Conservation (phyloP, 2,113 vertebrate genomes). For the Notarius quadriscutis region DNA sequence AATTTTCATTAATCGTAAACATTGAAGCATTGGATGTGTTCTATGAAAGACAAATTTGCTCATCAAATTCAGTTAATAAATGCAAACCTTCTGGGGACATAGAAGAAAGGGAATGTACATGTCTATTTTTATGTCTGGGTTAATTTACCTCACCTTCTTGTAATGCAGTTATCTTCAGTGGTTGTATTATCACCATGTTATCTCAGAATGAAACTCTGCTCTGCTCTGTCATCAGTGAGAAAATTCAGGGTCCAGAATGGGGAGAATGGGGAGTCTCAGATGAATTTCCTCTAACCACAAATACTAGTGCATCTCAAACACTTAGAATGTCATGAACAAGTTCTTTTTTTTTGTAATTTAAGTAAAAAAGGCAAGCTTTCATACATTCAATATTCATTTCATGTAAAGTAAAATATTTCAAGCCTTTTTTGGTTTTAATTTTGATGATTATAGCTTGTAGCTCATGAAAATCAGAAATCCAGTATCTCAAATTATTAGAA, state of each 20-base stretch:
- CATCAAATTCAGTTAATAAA: conserved; percentile 25
- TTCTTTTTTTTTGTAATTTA: too few relatives aligned
- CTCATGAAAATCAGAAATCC: too few relatives aligned
- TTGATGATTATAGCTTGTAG: too few relatives aligned
- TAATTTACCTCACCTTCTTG: conserved; percentile 63
- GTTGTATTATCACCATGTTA: conserved; percentile 65
- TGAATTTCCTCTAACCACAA: conserved; percentile 57
- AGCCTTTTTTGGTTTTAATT: too few relatives aligned
- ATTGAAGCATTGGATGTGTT: not conserved
- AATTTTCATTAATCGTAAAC: not conserved
- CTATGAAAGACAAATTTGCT: not conserved
- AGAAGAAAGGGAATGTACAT: conserved; percentile 3
- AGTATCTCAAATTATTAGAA: too few relatives aligned
- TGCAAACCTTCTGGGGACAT: conserved; percentile 14
- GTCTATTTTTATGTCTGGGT: conserved; percentile 62
- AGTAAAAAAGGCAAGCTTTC: too few relatives aligned
- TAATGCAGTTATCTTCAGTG: conserved; percentile 60
- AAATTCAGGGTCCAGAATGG: conserved; percentile 57
- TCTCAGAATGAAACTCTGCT: conserved; percentile 60
- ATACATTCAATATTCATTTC: too few relatives aligned
- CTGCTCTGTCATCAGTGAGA: conserved; percentile 62
- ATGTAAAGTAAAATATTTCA: too few relatives aligned
- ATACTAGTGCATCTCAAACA: not conserved
- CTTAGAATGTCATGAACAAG: too few relatives aligned
- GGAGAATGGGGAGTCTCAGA: conserved; percentile 60